A percentile compares a stretch with the other conserved stretches of the same genome.
Conservation (phyloP, 2,113 vertebrate species). For the Crocuta crocuta region DNA sequence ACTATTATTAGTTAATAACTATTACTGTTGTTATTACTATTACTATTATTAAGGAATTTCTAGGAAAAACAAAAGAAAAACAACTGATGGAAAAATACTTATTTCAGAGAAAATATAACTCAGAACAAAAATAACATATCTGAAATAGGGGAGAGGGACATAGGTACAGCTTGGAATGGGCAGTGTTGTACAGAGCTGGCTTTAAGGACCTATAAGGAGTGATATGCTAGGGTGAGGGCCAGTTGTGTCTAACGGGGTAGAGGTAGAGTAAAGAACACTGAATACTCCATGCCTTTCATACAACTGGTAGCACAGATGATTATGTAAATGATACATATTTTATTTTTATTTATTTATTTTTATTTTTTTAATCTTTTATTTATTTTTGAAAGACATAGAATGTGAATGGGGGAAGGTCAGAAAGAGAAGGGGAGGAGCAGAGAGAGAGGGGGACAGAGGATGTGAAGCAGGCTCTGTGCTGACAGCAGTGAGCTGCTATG, state of each 20-base stretch:
- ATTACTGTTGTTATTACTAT: background rate
- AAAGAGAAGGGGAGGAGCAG: too few relatives aligned
- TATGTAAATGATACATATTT: background rate
- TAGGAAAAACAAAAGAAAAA: background rate
- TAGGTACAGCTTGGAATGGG: background rate
- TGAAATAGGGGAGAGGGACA: background rate
- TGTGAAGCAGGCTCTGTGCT: too few relatives aligned
- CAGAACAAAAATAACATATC: background rate
- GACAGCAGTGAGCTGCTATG: too few relatives aligned
- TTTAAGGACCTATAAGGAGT: background rate
- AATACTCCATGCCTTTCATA: background rate
- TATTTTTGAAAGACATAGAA: too few relatives aligned
- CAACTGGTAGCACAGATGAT: background rate
- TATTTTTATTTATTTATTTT: background rate
- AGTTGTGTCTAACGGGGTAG: background rate
- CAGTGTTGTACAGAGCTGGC: background rate
- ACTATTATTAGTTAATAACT: background rate
- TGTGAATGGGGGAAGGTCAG: too few relatives aligned
- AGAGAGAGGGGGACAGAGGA: too few relatives aligned
- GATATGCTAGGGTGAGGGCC: background rate
- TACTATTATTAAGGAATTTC: background rate
- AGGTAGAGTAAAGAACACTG: background rate
- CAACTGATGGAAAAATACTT: background rate
- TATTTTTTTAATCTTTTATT: too few relatives aligned
- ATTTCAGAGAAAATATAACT: conserved; percentile 4